Evolutionary conservation across 2,888 invertebrate genomes (phyloP).

Genomic region (Plutella xylostella): DNA sequence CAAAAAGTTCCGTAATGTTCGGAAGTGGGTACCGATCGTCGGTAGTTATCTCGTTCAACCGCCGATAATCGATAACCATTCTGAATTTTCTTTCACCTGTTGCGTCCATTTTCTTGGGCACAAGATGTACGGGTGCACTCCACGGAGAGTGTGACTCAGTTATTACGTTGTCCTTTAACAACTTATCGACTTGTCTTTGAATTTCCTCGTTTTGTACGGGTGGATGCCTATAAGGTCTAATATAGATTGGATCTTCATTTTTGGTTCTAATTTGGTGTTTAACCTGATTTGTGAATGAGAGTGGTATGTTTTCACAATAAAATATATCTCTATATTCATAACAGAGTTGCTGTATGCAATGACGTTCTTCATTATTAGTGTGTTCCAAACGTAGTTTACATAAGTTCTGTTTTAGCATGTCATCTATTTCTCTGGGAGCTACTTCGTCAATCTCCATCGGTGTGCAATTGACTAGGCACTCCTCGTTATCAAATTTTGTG

Average conservation of each 20-base stretch:
- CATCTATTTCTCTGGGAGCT: too few species aligned
- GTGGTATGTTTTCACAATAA: too few species aligned
- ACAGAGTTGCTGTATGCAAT: too few species aligned
- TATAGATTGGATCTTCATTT: background rate
- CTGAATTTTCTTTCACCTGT: slow-evolving; percentile 10
- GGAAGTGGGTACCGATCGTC: slow-evolving; percentile 10
- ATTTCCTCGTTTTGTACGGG: slow-evolving; percentile 4
- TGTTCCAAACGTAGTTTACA: too few species aligned
- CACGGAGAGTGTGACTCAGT: slow-evolving; percentile 18
- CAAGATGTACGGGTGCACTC: too few species aligned
- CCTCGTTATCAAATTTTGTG: too few species aligned
- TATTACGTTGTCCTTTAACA: background rate
- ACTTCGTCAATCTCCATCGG: too few species aligned
- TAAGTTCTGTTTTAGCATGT: too few species aligned
- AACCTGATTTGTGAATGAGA: background rate
- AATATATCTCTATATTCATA: too few species aligned
- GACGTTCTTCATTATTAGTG: too few species aligned
- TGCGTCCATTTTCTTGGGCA: slow-evolving; percentile 13
- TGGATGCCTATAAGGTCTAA: slow-evolving; percentile 4
- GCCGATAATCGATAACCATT: slow-evolving; percentile 7
- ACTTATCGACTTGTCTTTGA: background rate
- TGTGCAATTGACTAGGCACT: too few species aligned
- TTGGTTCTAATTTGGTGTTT: slow-evolving; percentile 5
- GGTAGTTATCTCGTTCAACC: slow-evolving; percentile 7
- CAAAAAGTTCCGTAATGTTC: slow-evolving; percentile 1